These are phyloP conservation scores for Xestia rhomboidea DNA, from an alignment of 2,888 invertebrate species.

Conservation along the genomic window DNA sequence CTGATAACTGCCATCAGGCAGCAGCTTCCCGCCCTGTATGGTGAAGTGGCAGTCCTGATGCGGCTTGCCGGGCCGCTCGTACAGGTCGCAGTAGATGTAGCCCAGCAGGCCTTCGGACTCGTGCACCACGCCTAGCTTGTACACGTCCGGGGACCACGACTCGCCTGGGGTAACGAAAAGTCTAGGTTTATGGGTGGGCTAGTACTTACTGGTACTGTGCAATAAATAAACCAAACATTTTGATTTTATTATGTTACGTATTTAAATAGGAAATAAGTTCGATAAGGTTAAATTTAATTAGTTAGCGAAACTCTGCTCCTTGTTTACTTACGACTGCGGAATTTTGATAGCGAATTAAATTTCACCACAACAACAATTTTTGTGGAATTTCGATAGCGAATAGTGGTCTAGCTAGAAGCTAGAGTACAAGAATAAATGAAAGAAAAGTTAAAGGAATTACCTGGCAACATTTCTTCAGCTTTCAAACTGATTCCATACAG, in stretches of 20 bases:
- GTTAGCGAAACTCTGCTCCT: too few relatives aligned
- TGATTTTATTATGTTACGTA: background rate
- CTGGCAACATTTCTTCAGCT: slow-evolving; percentile 93
- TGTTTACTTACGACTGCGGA: too few relatives aligned
- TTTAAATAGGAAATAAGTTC: background rate
- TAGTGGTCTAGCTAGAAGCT: too few relatives aligned
- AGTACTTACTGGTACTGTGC: background rate
- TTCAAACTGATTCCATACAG: slow-evolving; percentile 95
- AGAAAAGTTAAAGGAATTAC: slow-evolving; percentile 72
- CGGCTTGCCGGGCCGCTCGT: slow-evolving; percentile 97
- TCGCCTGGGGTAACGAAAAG: slow-evolving; percentile 90
- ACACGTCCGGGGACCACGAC: slow-evolving; percentile 96
- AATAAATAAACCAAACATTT: background rate
- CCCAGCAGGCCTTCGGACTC: slow-evolving; percentile 96
- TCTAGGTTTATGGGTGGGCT: too few relatives aligned
- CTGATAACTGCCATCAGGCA: slow-evolving; percentile 95
- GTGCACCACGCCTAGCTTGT: slow-evolving; percentile 97
- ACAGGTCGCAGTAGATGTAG: slow-evolving; percentile 99
- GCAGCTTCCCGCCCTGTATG: slow-evolving; percentile 96
- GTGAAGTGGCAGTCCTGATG: slow-evolving; percentile 99
- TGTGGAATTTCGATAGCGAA: too few relatives aligned
- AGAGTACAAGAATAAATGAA: background rate
- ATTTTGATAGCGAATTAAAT: too few relatives aligned
- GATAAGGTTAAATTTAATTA: background rate
- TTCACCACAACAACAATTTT: too few relatives aligned